These are phyloP conservation scores for Euphydryas editha DNA, from an alignment of 2,888 invertebrate genomes.

Conservation along the genomic window DNA sequence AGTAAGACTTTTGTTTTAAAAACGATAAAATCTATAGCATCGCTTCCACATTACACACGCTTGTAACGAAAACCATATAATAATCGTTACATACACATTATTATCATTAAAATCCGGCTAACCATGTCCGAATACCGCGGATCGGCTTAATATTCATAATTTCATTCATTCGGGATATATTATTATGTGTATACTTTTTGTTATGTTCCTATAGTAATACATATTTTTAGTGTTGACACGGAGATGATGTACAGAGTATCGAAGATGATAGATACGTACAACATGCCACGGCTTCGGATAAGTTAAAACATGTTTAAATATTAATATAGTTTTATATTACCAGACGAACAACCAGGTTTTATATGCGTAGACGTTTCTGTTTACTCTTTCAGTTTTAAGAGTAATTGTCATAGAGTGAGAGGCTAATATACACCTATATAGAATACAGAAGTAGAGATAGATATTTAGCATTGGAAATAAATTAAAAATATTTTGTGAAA, in stretches of 20 bases:
- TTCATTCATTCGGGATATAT: slow-evolving; percentile 46
- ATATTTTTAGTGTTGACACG: slow-evolving; percentile 29
- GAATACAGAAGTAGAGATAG: no score
- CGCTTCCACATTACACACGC: slow-evolving; percentile 16
- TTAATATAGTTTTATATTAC: no score
- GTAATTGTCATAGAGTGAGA: no score
- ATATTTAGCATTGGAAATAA: no score
- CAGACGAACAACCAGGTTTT: no score
- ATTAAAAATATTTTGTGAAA: no score
- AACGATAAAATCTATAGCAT: slow-evolving; percentile 20
- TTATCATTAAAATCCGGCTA: slow-evolving; percentile 65
- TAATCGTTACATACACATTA: slow-evolving; percentile 52
- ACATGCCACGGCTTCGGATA: background rate
- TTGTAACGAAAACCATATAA: slow-evolving; percentile 51
- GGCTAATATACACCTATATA: no score
- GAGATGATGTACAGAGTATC: slow-evolving; percentile 39
- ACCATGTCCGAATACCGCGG: slow-evolving; percentile 48
- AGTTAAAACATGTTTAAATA: no score
- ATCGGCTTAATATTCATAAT: slow-evolving; percentile 69
- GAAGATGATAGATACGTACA: slow-evolving; percentile 10
- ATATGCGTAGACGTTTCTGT: no score
- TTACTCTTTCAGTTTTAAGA: no score
- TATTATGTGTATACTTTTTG: slow-evolving; percentile 37
- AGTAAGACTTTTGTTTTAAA: no score
- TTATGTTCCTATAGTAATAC: slow-evolving; percentile 18